Conservation (phyloP, 2,888 invertebrate genomes). For the Metallyticus violacea region DNA sequence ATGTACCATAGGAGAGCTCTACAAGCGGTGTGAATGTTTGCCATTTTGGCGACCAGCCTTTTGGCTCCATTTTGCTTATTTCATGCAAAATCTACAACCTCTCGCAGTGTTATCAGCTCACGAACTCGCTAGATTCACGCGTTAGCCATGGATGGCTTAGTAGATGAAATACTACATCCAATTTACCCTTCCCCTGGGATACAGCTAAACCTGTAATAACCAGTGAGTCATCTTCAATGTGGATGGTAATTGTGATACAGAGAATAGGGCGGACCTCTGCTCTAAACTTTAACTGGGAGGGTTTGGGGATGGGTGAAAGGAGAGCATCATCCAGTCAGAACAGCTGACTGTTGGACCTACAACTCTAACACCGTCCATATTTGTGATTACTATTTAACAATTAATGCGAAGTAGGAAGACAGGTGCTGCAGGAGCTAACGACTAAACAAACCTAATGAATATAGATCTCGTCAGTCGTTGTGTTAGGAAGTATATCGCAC, state of each 20-base stretch:
- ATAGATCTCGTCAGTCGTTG: background rate
- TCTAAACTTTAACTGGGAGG: background rate
- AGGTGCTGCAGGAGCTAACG: background rate
- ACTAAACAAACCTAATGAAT: background rate
- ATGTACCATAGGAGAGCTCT: background rate
- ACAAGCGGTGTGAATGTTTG: background rate
- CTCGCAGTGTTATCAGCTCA: background rate
- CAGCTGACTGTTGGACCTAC: too few species aligned
- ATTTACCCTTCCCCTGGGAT: constrained; percentile 12
- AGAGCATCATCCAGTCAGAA: background rate
- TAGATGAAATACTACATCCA: constrained; percentile 13
- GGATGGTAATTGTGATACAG: background rate
- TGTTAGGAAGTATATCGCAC: too few species aligned
- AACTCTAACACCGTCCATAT: background rate
- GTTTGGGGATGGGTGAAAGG: background rate
- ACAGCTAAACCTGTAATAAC: constrained; percentile 18
- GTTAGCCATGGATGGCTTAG: constrained; percentile 18
- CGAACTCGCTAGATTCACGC: background rate
- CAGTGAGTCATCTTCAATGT: background rate
- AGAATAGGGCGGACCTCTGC: background rate
- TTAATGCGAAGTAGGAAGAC: background rate
- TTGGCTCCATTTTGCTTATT: background rate
- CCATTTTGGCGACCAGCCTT: background rate
- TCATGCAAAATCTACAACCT: background rate
- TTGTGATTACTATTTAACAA: background rate